Evolutionary conservation across 2,113 vertebrate species (phyloP), one percentile per base, ranked within the genome.

Genomic region (Rafetus swinhoei): DNA sequence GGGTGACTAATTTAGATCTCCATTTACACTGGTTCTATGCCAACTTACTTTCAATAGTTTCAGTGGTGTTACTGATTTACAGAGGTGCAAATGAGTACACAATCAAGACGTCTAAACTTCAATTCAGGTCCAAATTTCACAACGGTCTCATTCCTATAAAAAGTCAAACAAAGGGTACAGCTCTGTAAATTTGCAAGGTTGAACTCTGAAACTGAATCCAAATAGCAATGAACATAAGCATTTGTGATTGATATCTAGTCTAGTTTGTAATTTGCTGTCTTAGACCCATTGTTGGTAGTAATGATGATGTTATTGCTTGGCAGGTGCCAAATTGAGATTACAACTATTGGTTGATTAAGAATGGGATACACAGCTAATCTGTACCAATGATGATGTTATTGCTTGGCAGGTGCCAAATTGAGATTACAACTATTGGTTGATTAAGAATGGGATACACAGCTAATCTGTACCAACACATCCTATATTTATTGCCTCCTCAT

Each of bases 321-420:
- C 87, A 54, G 9, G 82, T 81, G 76, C 29, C 25, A 95, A 94
- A 84, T 90, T 39, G 85, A 85, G 16, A 69, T 69, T 35, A 69
- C 18, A 32, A 32, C 32, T n/a, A 69, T 32, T 69, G 65, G 8
- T 69, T 35, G 32, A 32, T 32, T n/a, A 69, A 19, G 32, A 69
- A 69, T n/a, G 32, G 29, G 15, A 18, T n/a, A 69, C 32, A 69
- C 16, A 69, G 16, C 65, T 35, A 69, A 6, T 69, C 4, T 35
- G 32, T 69, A 21, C 15, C 65, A 69, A 69, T 74, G 92, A 24
- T 54, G 82, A 50, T 12, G 59, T 86, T 50, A 69, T 81, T 91
- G 89, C 94, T 87, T 89, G 84, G 39, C 87, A 54, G 9, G 82
- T 81, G 76, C 29, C 25, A 95, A 94, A 84, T 90, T 39, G 85